A percentile compares a stretch with the other conserved stretches of the same genome.
phyloP scores from a whole-genome alignment of 92 coral and sea anemone genomes.

The Epizoanthus ramosus region DNA sequence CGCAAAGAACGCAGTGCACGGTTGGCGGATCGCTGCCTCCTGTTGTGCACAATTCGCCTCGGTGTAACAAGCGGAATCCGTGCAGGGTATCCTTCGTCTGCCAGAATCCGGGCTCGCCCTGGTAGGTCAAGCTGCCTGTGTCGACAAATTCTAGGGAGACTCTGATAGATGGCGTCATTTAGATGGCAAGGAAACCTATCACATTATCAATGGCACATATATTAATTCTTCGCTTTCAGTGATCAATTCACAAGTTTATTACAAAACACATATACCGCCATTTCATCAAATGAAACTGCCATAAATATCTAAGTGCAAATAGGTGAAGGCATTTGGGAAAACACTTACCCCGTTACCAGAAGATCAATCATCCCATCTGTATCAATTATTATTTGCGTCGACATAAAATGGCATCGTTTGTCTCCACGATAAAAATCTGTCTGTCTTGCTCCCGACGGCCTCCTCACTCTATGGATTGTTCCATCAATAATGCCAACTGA shows the following conservation, averaged over 20 bases:
- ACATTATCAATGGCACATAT: not conserved
- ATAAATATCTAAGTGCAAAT: not conserved
- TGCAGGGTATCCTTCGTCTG: not conserved
- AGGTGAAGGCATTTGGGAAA: not conserved
- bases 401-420: slow-evolving; percentile 40
- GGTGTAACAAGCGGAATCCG: too few relatives aligned
- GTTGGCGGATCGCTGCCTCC: too few relatives aligned
- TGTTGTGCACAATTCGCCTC: too few relatives aligned
- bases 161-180: slow-evolving; percentile 42
- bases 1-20: not conserved
- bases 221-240: not conserved
- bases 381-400: slow-evolving; percentile 28
- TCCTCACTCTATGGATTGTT: slow-evolving; percentile 24
- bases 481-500: slow-evolving; percentile 57
- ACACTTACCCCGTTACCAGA: slow-evolving; percentile 5
- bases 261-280: too few relatives aligned
- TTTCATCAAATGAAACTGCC: too few relatives aligned
- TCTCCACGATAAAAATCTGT: slow-evolving; percentile 48
- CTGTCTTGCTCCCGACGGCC: slow-evolving; percentile 38
- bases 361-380: slow-evolving; percentile 37
- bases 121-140: slow-evolving; percentile 37
- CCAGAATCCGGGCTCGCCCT: slow-evolving; percentile 36
- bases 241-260: not conserved
- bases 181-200: slow-evolving; percentile 47
- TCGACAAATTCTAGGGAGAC: slow-evolving; percentile 32